Conservation (phyloP, 2,888 invertebrate species). For the Drosophila neotestacea region DNA sequence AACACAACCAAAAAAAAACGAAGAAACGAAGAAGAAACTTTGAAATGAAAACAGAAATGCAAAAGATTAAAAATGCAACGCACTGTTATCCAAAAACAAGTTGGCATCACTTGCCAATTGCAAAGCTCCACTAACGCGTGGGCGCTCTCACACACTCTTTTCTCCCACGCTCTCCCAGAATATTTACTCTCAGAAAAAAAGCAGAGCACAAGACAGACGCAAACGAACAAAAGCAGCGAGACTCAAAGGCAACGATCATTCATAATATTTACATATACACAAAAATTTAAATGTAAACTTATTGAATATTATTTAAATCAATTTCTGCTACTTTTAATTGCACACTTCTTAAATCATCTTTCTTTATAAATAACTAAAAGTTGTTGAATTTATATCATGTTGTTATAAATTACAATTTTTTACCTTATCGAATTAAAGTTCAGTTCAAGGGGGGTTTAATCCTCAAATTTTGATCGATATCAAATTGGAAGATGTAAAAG, state of each 20-base stretch:
- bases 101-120: conserved; percentile 46
- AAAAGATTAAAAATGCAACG: conserved; percentile 18
- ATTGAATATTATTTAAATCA: neutral
- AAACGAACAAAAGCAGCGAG: conserved; percentile 10
- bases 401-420: too few relatives aligned
- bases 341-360: too few relatives aligned
- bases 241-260: conserved; percentile 31
- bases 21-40: neutral
- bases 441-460: too few relatives aligned
- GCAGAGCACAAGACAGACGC: neutral
- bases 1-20: neutral
- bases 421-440: too few relatives aligned
- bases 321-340: too few relatives aligned
- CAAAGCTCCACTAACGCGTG: conserved; percentile 33
- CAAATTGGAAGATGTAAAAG: too few relatives aligned
- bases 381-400: too few relatives aligned
- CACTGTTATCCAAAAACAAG: conserved; percentile 38
- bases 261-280: neutral
- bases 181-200: neutral
- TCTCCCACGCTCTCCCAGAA: conserved; percentile 6
- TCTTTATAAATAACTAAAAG: too few relatives aligned
- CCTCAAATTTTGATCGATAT: too few relatives aligned
- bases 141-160: conserved; percentile 12
- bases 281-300: neutral
- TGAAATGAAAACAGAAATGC: conserved; percentile 8